phyloP scores from a whole-genome alignment of 2,888 invertebrate genomes.

The Mimumesa dahlbomi region DNA sequence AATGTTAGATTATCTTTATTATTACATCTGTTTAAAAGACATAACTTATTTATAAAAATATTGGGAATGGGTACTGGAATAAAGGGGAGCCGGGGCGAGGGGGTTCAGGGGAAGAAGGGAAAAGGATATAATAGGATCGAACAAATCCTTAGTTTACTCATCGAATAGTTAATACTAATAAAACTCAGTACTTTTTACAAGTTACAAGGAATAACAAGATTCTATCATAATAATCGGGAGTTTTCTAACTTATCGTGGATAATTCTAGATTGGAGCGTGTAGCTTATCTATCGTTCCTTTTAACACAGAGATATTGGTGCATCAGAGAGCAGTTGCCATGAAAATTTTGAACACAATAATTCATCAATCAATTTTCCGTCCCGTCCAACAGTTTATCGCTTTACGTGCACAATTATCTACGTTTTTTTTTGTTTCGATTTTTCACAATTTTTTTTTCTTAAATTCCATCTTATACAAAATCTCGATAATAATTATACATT shows the following conservation, averaged over 20 bases:
- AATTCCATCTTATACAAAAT: no score
- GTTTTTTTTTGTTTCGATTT: no score
- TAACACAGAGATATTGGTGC: slow-evolving; percentile 68
- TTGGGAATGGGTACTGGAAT: slow-evolving; percentile 58
- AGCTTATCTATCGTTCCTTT: slow-evolving; percentile 67
- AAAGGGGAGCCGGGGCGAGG: background rate
- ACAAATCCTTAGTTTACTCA: slow-evolving; percentile 75
- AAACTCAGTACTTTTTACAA: slow-evolving; percentile 81
- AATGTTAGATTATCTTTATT: slow-evolving; percentile 79
- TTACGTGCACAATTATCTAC: slow-evolving; percentile 33
- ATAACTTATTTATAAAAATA: slow-evolving; percentile 79
- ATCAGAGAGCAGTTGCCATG: slow-evolving; percentile 55
- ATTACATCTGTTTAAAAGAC: slow-evolving; percentile 79
- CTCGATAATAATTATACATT: slow-evolving; percentile 21
- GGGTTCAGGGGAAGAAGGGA: slow-evolving; percentile 1
- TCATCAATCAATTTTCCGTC: slow-evolving; percentile 34
- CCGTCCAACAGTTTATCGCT: slow-evolving; percentile 27
- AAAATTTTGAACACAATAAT: slow-evolving; percentile 58
- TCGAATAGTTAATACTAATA: slow-evolving; percentile 77
- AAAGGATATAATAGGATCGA: slow-evolving; percentile 66
- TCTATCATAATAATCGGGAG: slow-evolving; percentile 73
- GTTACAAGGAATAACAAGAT: slow-evolving; percentile 80
- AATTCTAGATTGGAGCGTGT: slow-evolving; percentile 69
- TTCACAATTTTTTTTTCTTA: no score
- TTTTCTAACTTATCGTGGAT: slow-evolving; percentile 65